These are phyloP conservation scores for Takifugu flavidus DNA, from an alignment of 2,113 vertebrate species.

Conservation along the genomic window DNA sequence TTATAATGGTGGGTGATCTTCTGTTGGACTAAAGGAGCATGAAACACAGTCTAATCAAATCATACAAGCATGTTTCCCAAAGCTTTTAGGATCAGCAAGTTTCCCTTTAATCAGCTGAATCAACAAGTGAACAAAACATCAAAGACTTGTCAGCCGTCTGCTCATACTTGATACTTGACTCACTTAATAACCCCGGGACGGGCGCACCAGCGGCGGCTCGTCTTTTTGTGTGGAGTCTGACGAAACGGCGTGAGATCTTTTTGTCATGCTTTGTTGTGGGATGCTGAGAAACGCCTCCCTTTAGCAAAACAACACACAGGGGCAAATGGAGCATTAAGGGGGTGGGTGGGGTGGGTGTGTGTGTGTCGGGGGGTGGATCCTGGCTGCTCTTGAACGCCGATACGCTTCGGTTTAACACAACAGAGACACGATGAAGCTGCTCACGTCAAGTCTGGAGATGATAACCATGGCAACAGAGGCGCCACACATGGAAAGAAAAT, in stretches of 20 bases:
- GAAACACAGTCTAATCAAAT: no score
- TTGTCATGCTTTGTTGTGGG: conserved; percentile 14
- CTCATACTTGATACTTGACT: no score
- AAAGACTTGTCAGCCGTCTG: neutral
- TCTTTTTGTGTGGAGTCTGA: conserved; percentile 2
- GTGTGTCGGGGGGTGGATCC: neutral
- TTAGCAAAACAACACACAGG: conserved; percentile 19
- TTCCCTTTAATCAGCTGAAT: neutral
- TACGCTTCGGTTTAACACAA: neutral
- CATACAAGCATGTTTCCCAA: no score
- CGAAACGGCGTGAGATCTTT: conserved; percentile 22
- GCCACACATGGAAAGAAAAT: conserved; percentile 21
- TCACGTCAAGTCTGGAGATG: conserved; percentile 24
- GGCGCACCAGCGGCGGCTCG: conserved; percentile 8
- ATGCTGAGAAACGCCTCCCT: conserved; percentile 16
- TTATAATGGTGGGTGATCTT: no score
- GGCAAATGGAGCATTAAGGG: conserved; percentile 9
- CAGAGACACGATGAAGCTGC: conserved; percentile 2
- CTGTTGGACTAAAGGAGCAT: no score
- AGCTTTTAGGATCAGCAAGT: neutral
- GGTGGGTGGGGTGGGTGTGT: neutral
- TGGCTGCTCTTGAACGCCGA: conserved; percentile 6
- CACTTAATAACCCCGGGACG: neutral
- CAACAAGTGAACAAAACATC: conserved; percentile 30
- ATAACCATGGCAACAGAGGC: conserved; percentile 68